phyloP scores from a whole-genome alignment of 2,113 vertebrate species.

The Ptilorrhoa leucosticta region DNA sequence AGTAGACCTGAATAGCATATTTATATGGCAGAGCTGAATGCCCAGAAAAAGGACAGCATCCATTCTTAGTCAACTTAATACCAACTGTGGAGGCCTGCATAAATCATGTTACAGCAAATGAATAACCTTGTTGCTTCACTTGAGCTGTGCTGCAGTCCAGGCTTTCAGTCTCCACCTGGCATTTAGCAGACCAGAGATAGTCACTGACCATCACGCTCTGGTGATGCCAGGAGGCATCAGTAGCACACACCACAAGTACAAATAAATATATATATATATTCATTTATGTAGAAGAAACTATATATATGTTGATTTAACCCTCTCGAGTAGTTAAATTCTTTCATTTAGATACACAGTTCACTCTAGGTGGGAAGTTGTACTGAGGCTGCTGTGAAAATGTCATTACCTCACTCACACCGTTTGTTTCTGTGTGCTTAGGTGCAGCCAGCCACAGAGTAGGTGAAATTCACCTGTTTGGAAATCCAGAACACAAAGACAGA shows the following conservation, averaged over 20 bases:
- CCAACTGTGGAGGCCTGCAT: not conserved
- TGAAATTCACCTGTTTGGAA: not conserved
- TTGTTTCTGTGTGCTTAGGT: not conserved
- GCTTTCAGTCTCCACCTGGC: not conserved
- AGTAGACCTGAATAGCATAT: not conserved
- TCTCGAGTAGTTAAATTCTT: not conserved
- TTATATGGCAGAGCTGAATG: not conserved
- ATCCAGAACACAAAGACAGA: not conserved
- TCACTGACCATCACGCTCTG: not conserved
- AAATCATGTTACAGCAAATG: constrained; percentile 24
- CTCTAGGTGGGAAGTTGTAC: not conserved
- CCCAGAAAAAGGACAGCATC: not conserved
- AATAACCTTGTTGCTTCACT: not conserved
- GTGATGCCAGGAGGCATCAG: not conserved
- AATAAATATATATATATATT: not conserved
- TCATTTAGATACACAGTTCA: not conserved
- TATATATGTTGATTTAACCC: not conserved
- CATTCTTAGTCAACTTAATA: constrained; percentile 5
- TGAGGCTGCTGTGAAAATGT: not conserved
- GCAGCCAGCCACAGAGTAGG: not conserved
- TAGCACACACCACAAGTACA: not conserved
- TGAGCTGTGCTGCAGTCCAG: not conserved
- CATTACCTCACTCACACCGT: rapidly evolving
- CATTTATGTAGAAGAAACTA: not conserved
- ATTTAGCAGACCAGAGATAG: not conserved